phyloP scores from a whole-genome alignment of 2,113 vertebrate species.

The Chaetops frenatus region DNA sequence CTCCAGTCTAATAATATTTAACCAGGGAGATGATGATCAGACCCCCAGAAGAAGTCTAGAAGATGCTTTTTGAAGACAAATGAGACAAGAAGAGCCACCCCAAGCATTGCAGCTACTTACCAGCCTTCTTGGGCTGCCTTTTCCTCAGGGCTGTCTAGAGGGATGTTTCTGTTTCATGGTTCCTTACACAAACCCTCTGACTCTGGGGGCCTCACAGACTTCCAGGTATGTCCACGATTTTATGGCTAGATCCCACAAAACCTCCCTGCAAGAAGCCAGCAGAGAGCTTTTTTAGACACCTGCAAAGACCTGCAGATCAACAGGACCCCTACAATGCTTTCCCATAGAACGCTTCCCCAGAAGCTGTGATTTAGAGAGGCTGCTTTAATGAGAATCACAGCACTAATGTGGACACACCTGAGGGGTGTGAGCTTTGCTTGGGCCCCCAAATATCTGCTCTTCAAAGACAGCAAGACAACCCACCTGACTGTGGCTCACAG shows the following conservation, averaged over 20 bases:
- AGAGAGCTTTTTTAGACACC: not conserved
- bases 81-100: not conserved
- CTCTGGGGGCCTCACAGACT: not conserved
- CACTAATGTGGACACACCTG: not conserved
- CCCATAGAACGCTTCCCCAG: not conserved
- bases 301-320: not conserved
- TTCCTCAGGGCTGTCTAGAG: not conserved
- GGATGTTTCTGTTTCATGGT: not conserved
- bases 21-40: not conserved
- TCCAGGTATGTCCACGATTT: rapidly evolving
- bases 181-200: not conserved
- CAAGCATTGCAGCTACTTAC: not conserved
- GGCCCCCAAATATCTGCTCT: not conserved
- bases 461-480: not conserved
- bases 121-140: not conserved
- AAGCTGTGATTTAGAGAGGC: not conserved
- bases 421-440: not conserved
- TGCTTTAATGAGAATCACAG: not conserved
- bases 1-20: not conserved
- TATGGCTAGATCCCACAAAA: not conserved
- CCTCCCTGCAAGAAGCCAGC: not conserved
- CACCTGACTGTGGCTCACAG: not conserved
- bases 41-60: not conserved
- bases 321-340: not conserved
- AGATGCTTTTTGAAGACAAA: not conserved